Evolutionary conservation across 2,113 vertebrate genomes (phyloP).

Genomic region (Scophthalmus maximus): DNA sequence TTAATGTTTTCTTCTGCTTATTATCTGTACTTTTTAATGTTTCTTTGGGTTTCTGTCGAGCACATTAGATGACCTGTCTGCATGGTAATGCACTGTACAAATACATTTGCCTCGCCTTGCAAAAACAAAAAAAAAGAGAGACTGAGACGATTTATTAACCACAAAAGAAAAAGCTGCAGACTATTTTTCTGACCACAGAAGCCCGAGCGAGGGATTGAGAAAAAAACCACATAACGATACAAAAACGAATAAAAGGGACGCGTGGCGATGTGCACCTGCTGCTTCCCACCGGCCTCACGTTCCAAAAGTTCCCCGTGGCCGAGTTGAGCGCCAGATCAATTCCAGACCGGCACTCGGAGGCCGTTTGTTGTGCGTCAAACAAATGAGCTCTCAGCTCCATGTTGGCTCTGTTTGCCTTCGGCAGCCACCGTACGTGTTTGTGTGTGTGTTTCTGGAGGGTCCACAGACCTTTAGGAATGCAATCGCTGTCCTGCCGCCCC

Average conservation of each 20-base stretch:
- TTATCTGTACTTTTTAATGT: no score
- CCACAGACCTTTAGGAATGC: conserved; percentile 70
- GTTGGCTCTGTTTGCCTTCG: conserved; percentile 36
- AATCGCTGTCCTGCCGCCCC: conserved; percentile 54
- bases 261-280: conserved; percentile 5
- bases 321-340: conserved; percentile 32
- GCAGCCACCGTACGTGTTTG: conserved; percentile 47
- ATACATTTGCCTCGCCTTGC: no score
- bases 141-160: no score
- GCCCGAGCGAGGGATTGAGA: no score
- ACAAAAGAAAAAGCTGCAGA: no score
- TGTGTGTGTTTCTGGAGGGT: conserved; percentile 52
- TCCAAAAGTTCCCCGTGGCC: background rate
- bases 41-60: no score
- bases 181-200: no score
- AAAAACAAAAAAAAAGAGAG: no score
- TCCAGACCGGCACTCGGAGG: conserved; percentile 45
- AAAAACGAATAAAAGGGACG: background rate
- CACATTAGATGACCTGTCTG: no score
- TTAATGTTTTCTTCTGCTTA: no score
- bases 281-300: background rate
- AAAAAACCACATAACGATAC: no score
- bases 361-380: conserved; percentile 62
- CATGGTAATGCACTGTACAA: no score
- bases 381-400: conserved; percentile 47